phyloP scores from a whole-genome alignment of 2,888 invertebrate genomes.

The Amphipoea oculea region DNA sequence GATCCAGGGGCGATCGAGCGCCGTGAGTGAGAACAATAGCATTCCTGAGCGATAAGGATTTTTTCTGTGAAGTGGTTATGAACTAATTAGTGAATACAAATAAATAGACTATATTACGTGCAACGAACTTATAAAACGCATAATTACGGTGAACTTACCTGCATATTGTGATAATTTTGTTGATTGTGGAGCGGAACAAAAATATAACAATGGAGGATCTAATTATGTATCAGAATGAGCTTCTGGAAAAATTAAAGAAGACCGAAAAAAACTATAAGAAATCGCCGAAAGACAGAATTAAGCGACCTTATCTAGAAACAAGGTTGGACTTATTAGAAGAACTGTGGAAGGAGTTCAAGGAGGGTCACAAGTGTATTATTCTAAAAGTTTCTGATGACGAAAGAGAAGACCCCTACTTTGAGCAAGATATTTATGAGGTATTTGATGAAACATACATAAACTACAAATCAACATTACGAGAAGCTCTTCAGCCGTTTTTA shows the following conservation, averaged over 20 bases:
- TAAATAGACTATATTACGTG: not conserved
- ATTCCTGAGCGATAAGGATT: not conserved
- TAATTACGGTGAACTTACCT: not conserved
- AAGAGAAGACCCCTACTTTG: not conserved
- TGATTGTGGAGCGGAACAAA: not conserved
- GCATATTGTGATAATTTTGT: not conserved
- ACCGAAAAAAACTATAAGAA: conserved; percentile 28
- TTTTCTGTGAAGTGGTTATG: not conserved
- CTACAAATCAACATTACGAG: conserved; percentile 9
- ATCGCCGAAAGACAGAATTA: conserved; percentile 29
- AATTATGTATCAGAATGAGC: conserved; percentile 17
- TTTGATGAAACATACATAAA: conserved; percentile 9
- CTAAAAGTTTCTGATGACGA: not conserved
- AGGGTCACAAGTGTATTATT: conserved; percentile 7
- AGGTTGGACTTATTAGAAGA: not conserved
- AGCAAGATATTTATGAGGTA: not conserved
- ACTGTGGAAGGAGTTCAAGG: not conserved
- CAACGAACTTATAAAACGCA: not conserved
- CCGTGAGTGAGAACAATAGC: not conserved
- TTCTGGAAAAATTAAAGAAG: conserved; percentile 25
- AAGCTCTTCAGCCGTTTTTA: conserved; percentile 11
- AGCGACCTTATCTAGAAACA: conserved; percentile 5
- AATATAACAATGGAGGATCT: conserved; percentile 11
- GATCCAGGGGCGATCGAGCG: not conserved
- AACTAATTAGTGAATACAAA: not conserved